Percentiles rank a stretch among this genome's conserved stretches.
Conservation (phyloP, 2,888 invertebrate species). For the Calameuta pallipes region DNA sequence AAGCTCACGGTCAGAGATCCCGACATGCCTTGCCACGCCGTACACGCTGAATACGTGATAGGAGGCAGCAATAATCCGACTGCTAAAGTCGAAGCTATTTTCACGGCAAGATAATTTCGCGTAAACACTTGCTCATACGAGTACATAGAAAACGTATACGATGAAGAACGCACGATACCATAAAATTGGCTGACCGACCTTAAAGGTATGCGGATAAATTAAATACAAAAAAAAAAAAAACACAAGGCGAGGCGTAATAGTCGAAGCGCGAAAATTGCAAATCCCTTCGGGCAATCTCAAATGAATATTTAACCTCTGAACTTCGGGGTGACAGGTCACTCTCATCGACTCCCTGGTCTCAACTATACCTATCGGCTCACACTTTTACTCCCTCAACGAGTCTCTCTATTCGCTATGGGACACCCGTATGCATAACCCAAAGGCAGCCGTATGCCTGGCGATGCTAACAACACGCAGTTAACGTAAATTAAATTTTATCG, state of each 20-base stretch:
- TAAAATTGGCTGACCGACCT: neutral
- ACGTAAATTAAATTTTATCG: conserved; percentile 28
- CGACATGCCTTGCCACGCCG: neutral
- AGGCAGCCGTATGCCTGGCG: neutral
- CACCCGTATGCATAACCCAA: neutral
- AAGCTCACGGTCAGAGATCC: neutral
- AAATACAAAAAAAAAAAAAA: neutral
- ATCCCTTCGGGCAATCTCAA: conserved; percentile 40
- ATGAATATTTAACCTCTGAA: conserved; percentile 50
- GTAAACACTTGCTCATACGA: neutral
- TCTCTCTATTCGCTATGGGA: neutral
- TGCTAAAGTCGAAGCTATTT: neutral
- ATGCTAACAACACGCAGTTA: conserved; percentile 9
- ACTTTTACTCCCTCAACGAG: neutral
- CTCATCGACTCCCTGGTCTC: neutral
- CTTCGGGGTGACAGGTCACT: neutral
- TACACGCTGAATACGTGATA: neutral
- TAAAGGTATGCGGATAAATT: neutral
- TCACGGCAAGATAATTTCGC: neutral
- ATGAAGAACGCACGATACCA: neutral
- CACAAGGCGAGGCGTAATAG: neutral
- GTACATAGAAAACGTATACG: neutral
- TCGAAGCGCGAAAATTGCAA: conserved; percentile 33
- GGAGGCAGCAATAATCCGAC: neutral
- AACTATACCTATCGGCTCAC: neutral